These are phyloP conservation scores for Nematostella vectensis DNA, from an alignment of 92 coral and sea anemone genomes.

Conservation along the genomic window DNA sequence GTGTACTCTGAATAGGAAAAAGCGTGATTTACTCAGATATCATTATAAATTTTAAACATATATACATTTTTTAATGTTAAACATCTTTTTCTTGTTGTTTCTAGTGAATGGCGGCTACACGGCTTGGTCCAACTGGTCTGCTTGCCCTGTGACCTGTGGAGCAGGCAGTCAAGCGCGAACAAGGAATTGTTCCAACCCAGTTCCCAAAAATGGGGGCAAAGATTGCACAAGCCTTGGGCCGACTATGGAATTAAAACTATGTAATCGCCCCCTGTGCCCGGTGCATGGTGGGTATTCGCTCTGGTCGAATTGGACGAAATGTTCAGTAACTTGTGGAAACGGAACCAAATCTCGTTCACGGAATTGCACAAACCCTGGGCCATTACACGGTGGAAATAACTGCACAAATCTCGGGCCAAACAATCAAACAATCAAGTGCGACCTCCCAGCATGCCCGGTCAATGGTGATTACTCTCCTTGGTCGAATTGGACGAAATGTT, in stretches of 20 bases:
- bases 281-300: slow-evolving; percentile 12
- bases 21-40: too few species aligned
- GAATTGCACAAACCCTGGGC: slow-evolving; percentile 8
- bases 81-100: too few species aligned
- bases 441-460: neutral
- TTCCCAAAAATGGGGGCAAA: neutral
- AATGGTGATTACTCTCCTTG: slow-evolving; percentile 5
- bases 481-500: slow-evolving; percentile 38
- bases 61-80: too few species aligned
- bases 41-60: too few species aligned
- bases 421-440: neutral
- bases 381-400: slow-evolving; percentile 10
- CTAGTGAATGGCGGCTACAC: slow-evolving; percentile 16
- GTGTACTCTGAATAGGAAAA: too few species aligned
- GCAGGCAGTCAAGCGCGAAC: slow-evolving; percentile 3
- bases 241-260: neutral
- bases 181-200: slow-evolving; percentile 8
- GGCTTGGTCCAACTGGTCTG: slow-evolving; percentile 19
- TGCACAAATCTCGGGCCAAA: slow-evolving; percentile 6
- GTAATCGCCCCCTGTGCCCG: neutral
- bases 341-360: slow-evolving; percentile 10
- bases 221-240: neutral
- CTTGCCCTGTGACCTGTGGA: slow-evolving; percentile 11
- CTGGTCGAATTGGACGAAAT: slow-evolving; percentile 22
- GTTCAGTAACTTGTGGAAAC: slow-evolving; percentile 11